Evolutionary conservation across 2,113 vertebrate species (phyloP), one percentile per base, ranked within the genome.

Genomic region (Rutilus rutilus): DNA sequence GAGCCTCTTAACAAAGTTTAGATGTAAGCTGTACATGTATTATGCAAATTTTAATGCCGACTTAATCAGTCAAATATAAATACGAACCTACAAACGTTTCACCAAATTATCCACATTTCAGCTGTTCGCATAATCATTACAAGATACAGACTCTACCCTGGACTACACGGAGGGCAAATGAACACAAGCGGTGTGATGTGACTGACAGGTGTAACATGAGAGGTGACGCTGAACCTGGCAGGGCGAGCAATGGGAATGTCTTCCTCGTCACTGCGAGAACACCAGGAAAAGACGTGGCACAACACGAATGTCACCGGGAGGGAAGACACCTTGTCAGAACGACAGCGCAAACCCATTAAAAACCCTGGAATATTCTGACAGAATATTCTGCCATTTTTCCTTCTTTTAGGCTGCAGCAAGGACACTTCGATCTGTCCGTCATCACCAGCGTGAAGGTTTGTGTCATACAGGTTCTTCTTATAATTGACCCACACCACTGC

Each of bases 181-280:
- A 77, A 50, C 33, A 15, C 74, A 79, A 23, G 36, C n/a, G 27
- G 42, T 23, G 78, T 2, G 52, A 54, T 27, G 10, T 73, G 92
- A 93, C 86, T 92, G 94, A 92, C 92, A 89, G 90, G 88, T 86
- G 86, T 85, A 93, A 92, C 91, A 92, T 89, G 89, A 89, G 89
- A 86, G 85, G 90, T 88, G 93, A 92, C 87, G 88, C 89, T 86
- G 86, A 69, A 91, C 88, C 91, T 89, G 90, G 92, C 90, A 92
- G 89, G 85, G 84, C 87, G 88, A 91, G 90, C 54, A 88, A 90
- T 92, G 91, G 91, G 89, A 91, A 90, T 91, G 92, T 92, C 90
- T 92, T 88, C 83, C 87, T 87, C 85, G 85, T 93, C 92, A 93
- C 90, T 86, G 86, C 84, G 88, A 87, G 88, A 75, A 86, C 62